These are phyloP conservation scores for Hydraecia micacea DNA, from an alignment of 2,888 invertebrate species.

Conservation along the genomic window DNA sequence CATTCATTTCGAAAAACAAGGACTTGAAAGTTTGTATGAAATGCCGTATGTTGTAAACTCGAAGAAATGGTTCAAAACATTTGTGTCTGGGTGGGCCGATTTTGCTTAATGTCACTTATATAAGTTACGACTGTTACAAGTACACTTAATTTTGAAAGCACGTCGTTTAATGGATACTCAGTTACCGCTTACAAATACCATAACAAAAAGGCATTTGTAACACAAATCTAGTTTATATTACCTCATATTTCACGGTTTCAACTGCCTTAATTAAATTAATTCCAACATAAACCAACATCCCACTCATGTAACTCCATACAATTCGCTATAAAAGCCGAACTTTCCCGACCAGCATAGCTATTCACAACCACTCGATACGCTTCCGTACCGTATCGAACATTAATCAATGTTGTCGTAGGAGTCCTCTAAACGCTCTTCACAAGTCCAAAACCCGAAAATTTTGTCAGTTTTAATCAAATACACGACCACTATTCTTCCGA, in stretches of 20 bases:
- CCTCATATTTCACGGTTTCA: slow-evolving; percentile 46
- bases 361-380: too few relatives aligned
- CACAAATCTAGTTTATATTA: slow-evolving; percentile 44
- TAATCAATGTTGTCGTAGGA: too few relatives aligned
- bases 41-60: too few relatives aligned
- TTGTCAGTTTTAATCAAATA: too few relatives aligned
- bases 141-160: slow-evolving; percentile 25
- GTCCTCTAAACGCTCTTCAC: too few relatives aligned
- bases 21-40: too few relatives aligned
- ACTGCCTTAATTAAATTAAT: slow-evolving; percentile 52
- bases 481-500: too few relatives aligned
- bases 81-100: too few relatives aligned
- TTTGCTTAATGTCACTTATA: background rate
- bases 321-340: slow-evolving; percentile 56
- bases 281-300: slow-evolving; percentile 54
- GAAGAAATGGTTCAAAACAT: too few relatives aligned
- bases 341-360: slow-evolving; percentile 62
- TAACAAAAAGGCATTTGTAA: slow-evolving; percentile 24
- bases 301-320: slow-evolving; percentile 51
- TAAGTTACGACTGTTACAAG: background rate
- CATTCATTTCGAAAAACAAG: too few relatives aligned
- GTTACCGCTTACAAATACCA: slow-evolving; percentile 35
- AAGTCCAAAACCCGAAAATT: too few relatives aligned
- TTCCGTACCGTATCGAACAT: too few relatives aligned
- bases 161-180: slow-evolving; percentile 3